Base-by-base conservation (phyloP, 2,797 vertebrate species). In the Morus bassanus region DNA sequence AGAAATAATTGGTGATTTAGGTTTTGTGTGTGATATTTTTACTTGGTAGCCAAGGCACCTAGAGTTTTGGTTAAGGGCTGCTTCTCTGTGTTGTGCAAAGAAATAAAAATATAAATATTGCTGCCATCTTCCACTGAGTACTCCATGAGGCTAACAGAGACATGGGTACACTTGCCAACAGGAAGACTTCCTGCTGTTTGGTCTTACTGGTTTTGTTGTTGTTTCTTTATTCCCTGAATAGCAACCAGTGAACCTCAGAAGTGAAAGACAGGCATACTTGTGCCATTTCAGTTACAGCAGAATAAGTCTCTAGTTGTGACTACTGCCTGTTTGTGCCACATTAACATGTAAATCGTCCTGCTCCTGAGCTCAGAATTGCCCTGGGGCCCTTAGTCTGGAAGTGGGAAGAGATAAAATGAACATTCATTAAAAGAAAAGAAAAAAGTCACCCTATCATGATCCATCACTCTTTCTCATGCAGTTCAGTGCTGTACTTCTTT, bases 321-420 rank as follows among this genome's bases (percentile, higher is more conserved):
- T 89, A 18, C 81, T 79, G 48, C 51, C n/a, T 81, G n/a, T 64
- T 74, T 94, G 75, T 69, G 84, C 28, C 53, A 50, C 9, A 51
- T 93, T 89, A 43, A 43, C 69, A 69, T 77, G 89, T 73, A 93
- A 89, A 78, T 92, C 65, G 74, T 48, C 14, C 65, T 56, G n/a
- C 54, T 93, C 65, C 83, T 95, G 67, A 82, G 75, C 77, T 96
- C 86, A 74, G 60, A 76, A 89, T 73, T 87, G 64, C 86, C 60
- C 53, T 91, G 21, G 4, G 83, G 64, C n/a, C 31, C 39, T 86
- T 24, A n/a, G 15, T 31, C 60, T 64, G 64, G 22, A 48, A 76
- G 51, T 43, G 51, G 72, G 70, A 82, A 91, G 73, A 86, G 46
- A 72, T 54, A 88, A 95, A 94, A 95, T 60, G 86, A 79, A 68